Percentiles rank a stretch among this genome's conserved stretches.
Evolutionary conservation across 2,888 invertebrate species (phyloP).

Genomic region (Drosophila monieri): DNA sequence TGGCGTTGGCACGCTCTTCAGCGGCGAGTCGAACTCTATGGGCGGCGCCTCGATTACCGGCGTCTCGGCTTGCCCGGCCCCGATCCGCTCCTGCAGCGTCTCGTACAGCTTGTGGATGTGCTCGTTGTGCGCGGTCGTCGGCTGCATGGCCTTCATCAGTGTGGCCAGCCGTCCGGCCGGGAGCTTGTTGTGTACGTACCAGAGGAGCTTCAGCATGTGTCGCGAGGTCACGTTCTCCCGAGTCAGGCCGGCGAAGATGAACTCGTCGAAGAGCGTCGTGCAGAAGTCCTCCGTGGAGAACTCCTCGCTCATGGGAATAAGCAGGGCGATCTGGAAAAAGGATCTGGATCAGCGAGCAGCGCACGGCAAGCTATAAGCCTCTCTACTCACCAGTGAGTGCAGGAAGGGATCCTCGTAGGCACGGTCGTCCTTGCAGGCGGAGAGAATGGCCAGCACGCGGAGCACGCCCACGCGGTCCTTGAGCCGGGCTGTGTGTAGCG

Average conservation of each 20-base stretch:
- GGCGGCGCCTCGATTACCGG: slow-evolving; percentile 88
- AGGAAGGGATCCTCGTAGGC: slow-evolving; percentile 98
- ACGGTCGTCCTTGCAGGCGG: slow-evolving; percentile 95
- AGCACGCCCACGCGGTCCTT: slow-evolving; percentile 92
- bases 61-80: slow-evolving; percentile 87
- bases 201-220: slow-evolving; percentile 94
- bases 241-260: slow-evolving; percentile 94
- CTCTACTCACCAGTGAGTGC: slow-evolving; percentile 90
- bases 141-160: slow-evolving; percentile 85
- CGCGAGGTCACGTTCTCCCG: slow-evolving; percentile 94
- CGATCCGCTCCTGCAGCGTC: slow-evolving; percentile 91
- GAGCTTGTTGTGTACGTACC: slow-evolving; percentile 92
- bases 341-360: background rate
- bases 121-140: slow-evolving; percentile 91
- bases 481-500: slow-evolving; percentile 92
- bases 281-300: slow-evolving; percentile 97
- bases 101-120: slow-evolving; percentile 92
- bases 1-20: slow-evolving; percentile 93
- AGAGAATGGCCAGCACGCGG: slow-evolving; percentile 94
- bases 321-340: slow-evolving; percentile 85
- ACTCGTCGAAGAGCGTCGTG: slow-evolving; percentile 97
- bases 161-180: slow-evolving; percentile 86
- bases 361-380: background rate
- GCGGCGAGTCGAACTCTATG: slow-evolving; percentile 91
- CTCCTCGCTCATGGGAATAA: slow-evolving; percentile 95